A percentile compares a stretch with the other conserved stretches of the same genome.
These are phyloP conservation scores for Dipodomys ordii DNA, from an alignment of 2,113 vertebrate genomes.

Conservation along the genomic window DNA sequence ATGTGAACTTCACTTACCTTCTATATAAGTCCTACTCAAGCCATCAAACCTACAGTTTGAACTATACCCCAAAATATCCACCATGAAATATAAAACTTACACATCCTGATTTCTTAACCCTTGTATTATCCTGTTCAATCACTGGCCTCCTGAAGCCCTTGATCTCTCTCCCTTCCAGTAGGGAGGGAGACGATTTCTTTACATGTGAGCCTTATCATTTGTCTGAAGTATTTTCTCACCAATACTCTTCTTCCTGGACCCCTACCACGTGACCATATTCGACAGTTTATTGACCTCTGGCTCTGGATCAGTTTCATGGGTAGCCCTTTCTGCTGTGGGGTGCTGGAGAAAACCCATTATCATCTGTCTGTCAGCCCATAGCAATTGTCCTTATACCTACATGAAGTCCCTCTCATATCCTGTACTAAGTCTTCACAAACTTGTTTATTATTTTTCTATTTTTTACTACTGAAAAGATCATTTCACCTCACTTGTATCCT, in stretches of 20 bases:
- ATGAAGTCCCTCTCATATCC: too few relatives aligned
- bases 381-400: background rate
- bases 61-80: background rate
- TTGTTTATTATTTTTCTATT: background rate
- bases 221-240: background rate
- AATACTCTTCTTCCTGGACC: background rate
- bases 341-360: background rate
- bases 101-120: background rate
- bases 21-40: background rate
- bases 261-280: background rate
- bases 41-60: too few relatives aligned
- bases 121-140: background rate
- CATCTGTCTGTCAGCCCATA: background rate
- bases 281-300: background rate
- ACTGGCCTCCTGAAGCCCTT: background rate
- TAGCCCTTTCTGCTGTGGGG: background rate
- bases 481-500: background rate
- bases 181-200: too few relatives aligned
- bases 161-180: background rate
- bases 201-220: too few relatives aligned
- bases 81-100: background rate
- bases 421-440: background rate
- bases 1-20: background rate
- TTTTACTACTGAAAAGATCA: background rate
- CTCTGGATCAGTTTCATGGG: background rate